A percentile compares a stretch with the other conserved stretches of the same genome.
Evolutionary conservation across 2,888 invertebrate species (phyloP).

Genomic region (Fragum sueziense): DNA sequence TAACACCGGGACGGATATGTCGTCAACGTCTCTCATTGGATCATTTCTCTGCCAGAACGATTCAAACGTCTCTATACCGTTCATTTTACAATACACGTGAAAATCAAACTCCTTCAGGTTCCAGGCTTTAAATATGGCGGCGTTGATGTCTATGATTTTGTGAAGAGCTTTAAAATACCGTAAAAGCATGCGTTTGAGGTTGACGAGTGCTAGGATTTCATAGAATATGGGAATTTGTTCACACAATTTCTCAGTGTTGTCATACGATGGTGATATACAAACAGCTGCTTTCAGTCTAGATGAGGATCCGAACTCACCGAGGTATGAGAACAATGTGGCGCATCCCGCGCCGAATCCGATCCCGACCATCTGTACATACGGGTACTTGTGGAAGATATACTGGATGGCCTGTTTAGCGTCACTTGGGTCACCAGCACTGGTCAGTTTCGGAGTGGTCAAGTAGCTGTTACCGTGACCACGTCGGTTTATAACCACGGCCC

Average conservation of each 20-base stretch:
- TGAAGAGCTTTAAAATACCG: constrained; percentile 69
- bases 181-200: constrained; percentile 69
- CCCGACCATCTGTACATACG: constrained; percentile 68
- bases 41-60: constrained; percentile 78
- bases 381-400: constrained; percentile 71
- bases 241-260: constrained; percentile 63
- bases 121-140: constrained; percentile 65
- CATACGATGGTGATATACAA: constrained; percentile 76
- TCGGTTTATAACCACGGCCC: constrained; percentile 77
- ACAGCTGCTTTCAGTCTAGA: constrained; percentile 68
- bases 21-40: constrained; percentile 79
- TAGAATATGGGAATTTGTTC: constrained; percentile 67
- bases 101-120: constrained; percentile 72
- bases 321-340: constrained; percentile 76
- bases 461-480: constrained; percentile 76
- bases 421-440: constrained; percentile 75
- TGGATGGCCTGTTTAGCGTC: constrained; percentile 76
- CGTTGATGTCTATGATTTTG: constrained; percentile 67
- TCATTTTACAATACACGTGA: constrained; percentile 70
- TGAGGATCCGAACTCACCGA: constrained; percentile 79
- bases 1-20: constrained; percentile 78
- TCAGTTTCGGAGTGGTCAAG: constrained; percentile 75
- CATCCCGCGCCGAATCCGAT: constrained; percentile 76
- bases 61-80: constrained; percentile 62
- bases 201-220: constrained; percentile 66